Percentiles rank a stretch among this genome's conserved stretches.
phyloP scores from a whole-genome alignment of 2,113 vertebrate genomes.

The Sylvilagus bachmani region DNA sequence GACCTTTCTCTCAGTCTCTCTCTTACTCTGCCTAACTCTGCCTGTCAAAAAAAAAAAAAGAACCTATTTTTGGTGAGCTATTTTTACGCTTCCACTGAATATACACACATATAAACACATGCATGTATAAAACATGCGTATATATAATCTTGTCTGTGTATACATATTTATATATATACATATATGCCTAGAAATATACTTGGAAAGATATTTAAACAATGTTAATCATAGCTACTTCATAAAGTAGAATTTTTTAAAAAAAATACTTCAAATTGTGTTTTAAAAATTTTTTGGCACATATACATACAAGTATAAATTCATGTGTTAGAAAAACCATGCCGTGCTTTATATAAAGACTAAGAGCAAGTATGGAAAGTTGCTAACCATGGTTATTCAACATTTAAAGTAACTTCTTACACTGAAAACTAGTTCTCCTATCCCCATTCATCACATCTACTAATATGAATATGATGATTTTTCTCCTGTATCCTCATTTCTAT shows the following conservation, averaged over 20 bases:
- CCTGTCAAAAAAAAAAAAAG: no score
- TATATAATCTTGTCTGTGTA: no score
- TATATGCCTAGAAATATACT: not conserved
- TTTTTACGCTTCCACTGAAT: not conserved
- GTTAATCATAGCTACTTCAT: not conserved
- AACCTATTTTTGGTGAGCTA: not conserved
- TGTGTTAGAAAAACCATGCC: not conserved
- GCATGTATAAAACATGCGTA: no score
- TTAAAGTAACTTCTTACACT: not conserved
- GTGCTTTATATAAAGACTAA: not conserved
- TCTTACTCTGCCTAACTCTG: no score
- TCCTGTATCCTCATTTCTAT: not conserved
- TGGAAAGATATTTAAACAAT: not conserved
- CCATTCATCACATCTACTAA: not conserved
- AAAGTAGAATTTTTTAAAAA: not conserved
- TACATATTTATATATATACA: not conserved
- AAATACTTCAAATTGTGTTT: not conserved
- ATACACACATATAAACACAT: no score
- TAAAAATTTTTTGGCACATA: not conserved
- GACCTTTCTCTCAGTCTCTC: no score
- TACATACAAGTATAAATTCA: not conserved
- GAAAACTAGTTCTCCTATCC: not conserved
- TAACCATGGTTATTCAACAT: not conserved
- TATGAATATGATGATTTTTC: not conserved
- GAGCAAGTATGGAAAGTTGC: not conserved